Conservation (phyloP, 1,140 invertebrate species). For the Nasonia longicornis region DNA sequence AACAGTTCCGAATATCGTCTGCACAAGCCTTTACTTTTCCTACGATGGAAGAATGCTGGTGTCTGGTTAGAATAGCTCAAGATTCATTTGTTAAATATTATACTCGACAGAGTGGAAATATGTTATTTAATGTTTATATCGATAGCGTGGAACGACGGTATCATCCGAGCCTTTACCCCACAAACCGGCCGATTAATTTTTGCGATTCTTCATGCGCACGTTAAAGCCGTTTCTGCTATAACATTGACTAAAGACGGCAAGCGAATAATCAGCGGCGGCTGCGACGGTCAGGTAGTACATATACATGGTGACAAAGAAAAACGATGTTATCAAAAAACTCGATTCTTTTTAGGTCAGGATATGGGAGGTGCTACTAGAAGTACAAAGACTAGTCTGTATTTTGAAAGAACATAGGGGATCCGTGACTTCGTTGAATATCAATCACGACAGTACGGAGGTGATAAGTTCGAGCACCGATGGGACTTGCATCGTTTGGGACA, state of each 20-base stretch:
- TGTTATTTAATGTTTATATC: slow-evolving; percentile 34
- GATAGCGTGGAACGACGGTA: slow-evolving; percentile 87
- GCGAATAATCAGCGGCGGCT: slow-evolving; percentile 87
- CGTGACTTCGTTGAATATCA: slow-evolving; percentile 85
- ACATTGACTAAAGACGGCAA: slow-evolving; percentile 78
- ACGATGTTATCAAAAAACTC: neutral
- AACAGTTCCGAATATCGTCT: slow-evolving; percentile 86
- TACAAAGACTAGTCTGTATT: slow-evolving; percentile 76
- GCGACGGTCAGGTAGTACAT: slow-evolving; percentile 80
- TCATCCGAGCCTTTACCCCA: slow-evolving; percentile 86
- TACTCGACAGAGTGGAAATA: neutral
- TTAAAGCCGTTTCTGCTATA: slow-evolving; percentile 86
- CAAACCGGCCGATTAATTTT: slow-evolving; percentile 84
- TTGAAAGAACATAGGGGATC: slow-evolving; percentile 92
- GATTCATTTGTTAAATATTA: neutral
- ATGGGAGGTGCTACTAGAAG: slow-evolving; percentile 77
- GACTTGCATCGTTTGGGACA: slow-evolving; percentile 92
- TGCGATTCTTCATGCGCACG: slow-evolving; percentile 86
- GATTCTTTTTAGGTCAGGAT: slow-evolving; percentile 74
- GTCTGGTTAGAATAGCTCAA: slow-evolving; percentile 70
- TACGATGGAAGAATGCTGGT: slow-evolving; percentile 84
- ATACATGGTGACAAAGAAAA: neutral
- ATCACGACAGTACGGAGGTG: slow-evolving; percentile 80
- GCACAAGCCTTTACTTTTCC: slow-evolving; percentile 81
- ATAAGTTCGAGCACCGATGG: slow-evolving; percentile 91